Base-by-base conservation (phyloP, 2,797 vertebrate genomes). In the Peromyscus aztecus region DNA sequence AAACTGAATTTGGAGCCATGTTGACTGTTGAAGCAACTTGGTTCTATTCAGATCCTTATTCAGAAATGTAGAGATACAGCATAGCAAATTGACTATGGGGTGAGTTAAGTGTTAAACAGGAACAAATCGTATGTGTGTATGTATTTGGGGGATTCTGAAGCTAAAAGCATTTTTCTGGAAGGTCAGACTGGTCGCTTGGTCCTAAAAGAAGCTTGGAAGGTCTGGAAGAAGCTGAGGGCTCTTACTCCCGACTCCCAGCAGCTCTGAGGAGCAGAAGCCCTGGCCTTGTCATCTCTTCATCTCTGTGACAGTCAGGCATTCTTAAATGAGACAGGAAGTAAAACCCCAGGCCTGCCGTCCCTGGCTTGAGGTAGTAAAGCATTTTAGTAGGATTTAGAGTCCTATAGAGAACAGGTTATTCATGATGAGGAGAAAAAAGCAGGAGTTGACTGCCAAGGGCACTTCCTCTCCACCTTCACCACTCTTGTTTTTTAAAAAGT, bases 41-140 rank as follows among this genome's bases (percentile, higher is more conserved):
- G 78, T 90, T 76, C 94, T 85, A 73, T 89, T 95, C 77, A 82
- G 78, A 94, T 23, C 29, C 67, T 89, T 96, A 59, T 89, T 87
- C 2, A 65, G 17, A 90, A 85, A 76, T 85, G 1, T 85, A 84
- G 92, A 85, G 40, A 75, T 27, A 69, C 1, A 92, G 52, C 52
- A 37, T 65, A 69, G 40, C 82, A 87, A 83, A 81, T 92, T 93
- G 85, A 37, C 65, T 40, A 0, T 69, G 46, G 46, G 71, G 1
- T 75, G 55, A 80, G 37, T 87, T 95, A 88, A 55, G 21, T 34
- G n/a, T 88, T 77, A 88, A 23, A 49, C 77, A 78, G 55, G 55
- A 77, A 82, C 55, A 67, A 92, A 84, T 46, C 46, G 82, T 91
- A 73, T 85, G 29, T 24, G 43, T 7, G 1, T 77, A 43, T 7